Conservation (phyloP, 2,113 vertebrate genomes). For the Redunca redunca region DNA sequence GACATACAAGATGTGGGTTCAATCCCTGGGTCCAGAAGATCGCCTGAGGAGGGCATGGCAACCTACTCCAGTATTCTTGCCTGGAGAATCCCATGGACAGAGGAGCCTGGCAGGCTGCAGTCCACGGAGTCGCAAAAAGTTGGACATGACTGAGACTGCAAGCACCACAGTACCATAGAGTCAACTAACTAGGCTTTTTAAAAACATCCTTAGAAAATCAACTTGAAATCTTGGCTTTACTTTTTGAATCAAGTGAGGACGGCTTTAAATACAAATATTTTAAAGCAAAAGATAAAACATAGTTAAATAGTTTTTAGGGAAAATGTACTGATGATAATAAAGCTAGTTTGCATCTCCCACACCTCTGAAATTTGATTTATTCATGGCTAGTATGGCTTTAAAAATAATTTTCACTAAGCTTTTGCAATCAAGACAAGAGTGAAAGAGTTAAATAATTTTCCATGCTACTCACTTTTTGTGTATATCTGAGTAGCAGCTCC, state of each 20-base stretch:
- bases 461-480: slow-evolving; percentile 63
- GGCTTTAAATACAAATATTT: background rate
- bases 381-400: background rate
- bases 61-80: background rate
- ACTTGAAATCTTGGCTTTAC: background rate
- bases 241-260: background rate
- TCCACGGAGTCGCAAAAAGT: background rate
- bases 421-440: slow-evolving; percentile 12
- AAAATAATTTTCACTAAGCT: background rate
- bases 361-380: background rate
- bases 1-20: background rate
- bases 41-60: background rate
- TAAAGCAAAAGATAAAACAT: background rate
- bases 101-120: background rate
- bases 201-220: background rate
- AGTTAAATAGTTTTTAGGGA: background rate
- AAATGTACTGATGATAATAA: background rate
- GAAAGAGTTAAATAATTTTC: slow-evolving; percentile 77
- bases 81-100: background rate
- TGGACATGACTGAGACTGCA: background rate
- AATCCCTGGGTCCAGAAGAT: background rate
- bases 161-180: background rate
- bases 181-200: background rate
- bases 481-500: slow-evolving; percentile 66
- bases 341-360: background rate